Conservation (phyloP, 2,797 vertebrate genomes). For the Arctocebus calabarensis region DNA sequence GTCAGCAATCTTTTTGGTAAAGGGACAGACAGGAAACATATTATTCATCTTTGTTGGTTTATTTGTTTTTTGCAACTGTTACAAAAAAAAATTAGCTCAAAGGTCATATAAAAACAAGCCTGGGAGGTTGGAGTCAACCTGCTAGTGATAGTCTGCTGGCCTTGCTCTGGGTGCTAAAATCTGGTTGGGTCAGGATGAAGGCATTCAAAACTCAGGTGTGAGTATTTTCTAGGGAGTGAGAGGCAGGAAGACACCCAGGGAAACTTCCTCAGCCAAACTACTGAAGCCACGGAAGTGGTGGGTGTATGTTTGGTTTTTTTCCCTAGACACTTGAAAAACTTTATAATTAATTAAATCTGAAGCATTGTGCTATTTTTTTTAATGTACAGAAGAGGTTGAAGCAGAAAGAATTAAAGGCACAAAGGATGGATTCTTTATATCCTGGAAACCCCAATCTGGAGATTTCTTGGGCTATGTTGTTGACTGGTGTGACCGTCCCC, state of each 20-base stretch:
- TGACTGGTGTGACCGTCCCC: constrained; percentile 90
- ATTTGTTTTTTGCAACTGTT: neutral
- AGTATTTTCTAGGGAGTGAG: neutral
- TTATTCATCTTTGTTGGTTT: neutral
- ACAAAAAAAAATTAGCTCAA: neutral
- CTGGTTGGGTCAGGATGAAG: neutral
- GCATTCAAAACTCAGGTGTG: neutral
- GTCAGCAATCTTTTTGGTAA: neutral
- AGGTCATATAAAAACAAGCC: neutral
- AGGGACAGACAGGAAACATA: neutral
- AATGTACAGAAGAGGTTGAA: constrained; percentile 37
- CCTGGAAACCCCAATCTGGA: constrained; percentile 86
- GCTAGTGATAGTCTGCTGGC: no score
- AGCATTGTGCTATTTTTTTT: constrained; percentile 54
- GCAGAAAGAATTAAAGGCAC: constrained; percentile 83
- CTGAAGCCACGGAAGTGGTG: neutral
- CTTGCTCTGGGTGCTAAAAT: neutral
- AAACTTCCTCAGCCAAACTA: neutral
- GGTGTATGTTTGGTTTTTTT: neutral
- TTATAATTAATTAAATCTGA: neutral
- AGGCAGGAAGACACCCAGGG: neutral
- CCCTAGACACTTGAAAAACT: neutral
- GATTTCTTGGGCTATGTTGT: constrained; percentile 89
- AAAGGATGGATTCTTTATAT: constrained; percentile 86
- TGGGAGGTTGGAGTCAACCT: neutral